Percentiles rank a stretch among this genome's conserved stretches.
phyloP scores from a whole-genome alignment of 2,888 invertebrate genomes.

The Amblyteles armatorius region DNA sequence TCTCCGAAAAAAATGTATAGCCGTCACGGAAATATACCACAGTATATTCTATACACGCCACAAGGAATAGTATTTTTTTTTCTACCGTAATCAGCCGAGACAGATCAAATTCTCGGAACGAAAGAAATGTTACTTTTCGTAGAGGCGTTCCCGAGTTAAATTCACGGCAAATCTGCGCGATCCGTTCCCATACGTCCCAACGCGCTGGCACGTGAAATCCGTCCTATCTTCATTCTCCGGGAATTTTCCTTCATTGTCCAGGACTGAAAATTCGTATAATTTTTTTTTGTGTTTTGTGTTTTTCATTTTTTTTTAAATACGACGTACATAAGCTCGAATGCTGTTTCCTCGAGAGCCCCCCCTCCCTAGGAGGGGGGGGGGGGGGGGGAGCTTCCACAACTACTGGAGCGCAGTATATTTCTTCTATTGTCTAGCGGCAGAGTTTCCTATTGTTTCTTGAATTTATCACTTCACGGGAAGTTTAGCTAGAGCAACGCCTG shows the following conservation, averaged over 20 bases:
- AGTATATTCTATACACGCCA: not conserved
- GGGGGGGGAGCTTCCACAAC: constrained; percentile 44
- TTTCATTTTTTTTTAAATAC: not conserved
- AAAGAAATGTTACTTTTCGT: constrained; percentile 29
- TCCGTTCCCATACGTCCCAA: not conserved
- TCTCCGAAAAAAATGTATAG: constrained; percentile 28
- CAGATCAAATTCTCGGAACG: constrained; percentile 16
- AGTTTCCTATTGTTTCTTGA: constrained; percentile 84
- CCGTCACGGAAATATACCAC: constrained; percentile 26
- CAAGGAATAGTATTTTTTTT: constrained; percentile 7
- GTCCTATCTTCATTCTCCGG: not conserved
- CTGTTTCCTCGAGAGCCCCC: constrained; percentile 63
- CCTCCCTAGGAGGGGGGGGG: not conserved
- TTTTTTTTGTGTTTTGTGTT: constrained; percentile 33
- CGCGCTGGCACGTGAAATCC: constrained; percentile 8
- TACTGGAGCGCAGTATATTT: constrained; percentile 76
- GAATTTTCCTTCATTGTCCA: not conserved
- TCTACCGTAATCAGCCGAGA: constrained; percentile 23
- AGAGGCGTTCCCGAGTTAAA: constrained; percentile 18
- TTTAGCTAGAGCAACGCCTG: constrained; percentile 77
- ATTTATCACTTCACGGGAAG: constrained; percentile 84
- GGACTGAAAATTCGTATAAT: constrained; percentile 29
- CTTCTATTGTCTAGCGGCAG: constrained; percentile 83
- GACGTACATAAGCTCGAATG: constrained; percentile 64
- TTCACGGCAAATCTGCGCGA: not conserved